A percentile compares a stretch with the other conserved stretches of the same genome.
Evolutionary conservation across 2,888 invertebrate species (phyloP).

Genomic region (Reticulitermes lucifugus): DNA sequence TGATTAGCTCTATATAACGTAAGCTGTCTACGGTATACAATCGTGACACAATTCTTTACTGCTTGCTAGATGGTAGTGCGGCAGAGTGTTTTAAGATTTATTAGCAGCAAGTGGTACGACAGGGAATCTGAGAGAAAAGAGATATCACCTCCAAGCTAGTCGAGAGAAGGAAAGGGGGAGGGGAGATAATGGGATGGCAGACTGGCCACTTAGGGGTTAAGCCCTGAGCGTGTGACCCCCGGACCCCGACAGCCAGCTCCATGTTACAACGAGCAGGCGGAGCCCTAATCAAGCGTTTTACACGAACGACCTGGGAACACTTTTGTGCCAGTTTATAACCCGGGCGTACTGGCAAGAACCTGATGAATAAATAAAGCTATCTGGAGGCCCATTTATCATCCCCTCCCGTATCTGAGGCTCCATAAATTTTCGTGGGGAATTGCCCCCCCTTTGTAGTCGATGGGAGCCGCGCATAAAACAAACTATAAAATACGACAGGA

Average conservation of each 20-base stretch:
- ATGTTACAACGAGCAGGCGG: constrained; percentile 32
- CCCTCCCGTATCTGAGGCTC: constrained; percentile 36
- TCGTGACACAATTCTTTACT: no score
- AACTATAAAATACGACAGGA: constrained; percentile 42
- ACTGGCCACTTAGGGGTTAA: constrained; percentile 38
- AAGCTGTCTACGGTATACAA: no score
- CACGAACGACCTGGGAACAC: constrained; percentile 51
- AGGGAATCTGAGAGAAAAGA: no score
- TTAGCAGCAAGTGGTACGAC: no score
- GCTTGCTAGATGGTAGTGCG: no score
- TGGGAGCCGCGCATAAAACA: constrained; percentile 45
- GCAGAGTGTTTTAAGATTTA: no score
- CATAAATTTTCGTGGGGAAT: constrained; percentile 46
- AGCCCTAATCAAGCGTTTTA: constrained; percentile 53
- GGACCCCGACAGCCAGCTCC: constrained; percentile 20
- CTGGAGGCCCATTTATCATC: constrained; percentile 71
- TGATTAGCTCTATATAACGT: no score
- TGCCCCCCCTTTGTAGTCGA: constrained; percentile 48
- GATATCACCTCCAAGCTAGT: no score
- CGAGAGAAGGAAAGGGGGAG: not conserved
- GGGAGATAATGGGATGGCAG: constrained; percentile 15
- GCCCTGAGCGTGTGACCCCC: constrained; percentile 18
- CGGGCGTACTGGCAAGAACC: constrained; percentile 61
- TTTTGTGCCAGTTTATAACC: constrained; percentile 54
- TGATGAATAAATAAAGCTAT: constrained; percentile 73